Evolutionary conservation across 2,113 vertebrate species (phyloP), one percentile per base, ranked within the genome.

Genomic region (Toxotes jaculatrix): DNA sequence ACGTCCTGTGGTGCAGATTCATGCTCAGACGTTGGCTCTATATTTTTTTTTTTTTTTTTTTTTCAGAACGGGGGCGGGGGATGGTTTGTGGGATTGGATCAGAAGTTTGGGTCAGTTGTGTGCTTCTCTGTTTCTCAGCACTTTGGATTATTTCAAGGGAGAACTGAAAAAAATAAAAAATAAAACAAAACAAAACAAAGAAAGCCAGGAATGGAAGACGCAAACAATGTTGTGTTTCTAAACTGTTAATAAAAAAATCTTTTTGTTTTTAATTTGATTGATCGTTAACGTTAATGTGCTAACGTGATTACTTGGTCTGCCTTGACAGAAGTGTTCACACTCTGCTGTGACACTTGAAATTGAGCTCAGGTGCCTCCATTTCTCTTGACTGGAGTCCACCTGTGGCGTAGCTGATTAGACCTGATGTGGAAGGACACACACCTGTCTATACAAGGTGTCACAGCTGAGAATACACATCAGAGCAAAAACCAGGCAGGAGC

Each of bases 191-290:
- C 27, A 27, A 27, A 27, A 27, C 27, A 55, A 70, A 42, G 2
- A 32, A 70, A 65, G 68, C 49, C 74, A 66, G 70, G 63, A 83
- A 89, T 70, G 53, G 63, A 85, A 90, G 70, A 83, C 70, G 47
- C 55, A 74, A 79, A 76, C 51, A 0, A 70, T 86, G 70, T 87
- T 88, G 86, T 91, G 86, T 93, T 93, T 92, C 82, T 75, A 91
- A 93, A 91, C 84, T 92, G 93, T 93, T 92, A 94, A 95, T 95
- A 93, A 95, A 94, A 27, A 87, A 53, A 83, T 9, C 74, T 88
- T 88, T 83, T 77, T 77, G 43, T 86, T 87, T 74, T 75, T 86
- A 72, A 42, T 32, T 64, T 36, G 13, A 21, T 16, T 69, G 74
- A 27, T 47, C 7, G 16, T 51, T 27, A 79, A 27, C 74, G 2